phyloP scores from a whole-genome alignment of 2,113 vertebrate species.

The Paratilapia polleni region DNA sequence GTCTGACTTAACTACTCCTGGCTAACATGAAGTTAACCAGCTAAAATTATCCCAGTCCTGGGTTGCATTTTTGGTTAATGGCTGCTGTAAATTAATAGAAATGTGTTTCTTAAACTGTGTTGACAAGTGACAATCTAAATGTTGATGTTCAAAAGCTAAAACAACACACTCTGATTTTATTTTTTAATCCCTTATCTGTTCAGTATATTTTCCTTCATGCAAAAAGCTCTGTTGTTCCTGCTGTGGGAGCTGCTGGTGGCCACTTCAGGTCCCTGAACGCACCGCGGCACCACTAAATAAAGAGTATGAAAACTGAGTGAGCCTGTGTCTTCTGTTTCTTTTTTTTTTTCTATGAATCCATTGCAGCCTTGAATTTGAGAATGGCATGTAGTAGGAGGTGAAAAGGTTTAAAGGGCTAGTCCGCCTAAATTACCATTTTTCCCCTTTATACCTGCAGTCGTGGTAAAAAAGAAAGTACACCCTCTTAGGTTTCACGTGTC shows the following conservation, averaged over 20 bases:
- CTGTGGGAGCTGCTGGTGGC: conserved; percentile 50
- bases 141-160: conserved; percentile 13
- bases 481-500: no score
- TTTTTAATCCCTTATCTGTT: neutral
- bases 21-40: neutral
- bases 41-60: neutral
- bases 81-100: neutral
- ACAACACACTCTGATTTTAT: conserved; percentile 26
- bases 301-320: conserved; percentile 10
- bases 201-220: conserved; percentile 27
- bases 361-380: no score
- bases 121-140: conserved; percentile 14
- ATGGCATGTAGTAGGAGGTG: neutral
- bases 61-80: neutral
- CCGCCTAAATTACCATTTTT: no score
- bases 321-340: neutral
- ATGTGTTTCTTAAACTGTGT: conserved; percentile 18
- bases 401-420: neutral
- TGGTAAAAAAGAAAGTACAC: no score
- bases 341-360: no score
- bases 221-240: conserved; percentile 71
- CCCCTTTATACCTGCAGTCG: no score
- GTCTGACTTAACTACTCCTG: neutral
- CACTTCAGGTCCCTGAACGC: conserved; percentile 52
- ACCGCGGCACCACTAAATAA: conserved; percentile 60